Evolutionary conservation across 64 coral and sea anemone species (phyloP).

Genomic region (Pachyseris speciosa): DNA sequence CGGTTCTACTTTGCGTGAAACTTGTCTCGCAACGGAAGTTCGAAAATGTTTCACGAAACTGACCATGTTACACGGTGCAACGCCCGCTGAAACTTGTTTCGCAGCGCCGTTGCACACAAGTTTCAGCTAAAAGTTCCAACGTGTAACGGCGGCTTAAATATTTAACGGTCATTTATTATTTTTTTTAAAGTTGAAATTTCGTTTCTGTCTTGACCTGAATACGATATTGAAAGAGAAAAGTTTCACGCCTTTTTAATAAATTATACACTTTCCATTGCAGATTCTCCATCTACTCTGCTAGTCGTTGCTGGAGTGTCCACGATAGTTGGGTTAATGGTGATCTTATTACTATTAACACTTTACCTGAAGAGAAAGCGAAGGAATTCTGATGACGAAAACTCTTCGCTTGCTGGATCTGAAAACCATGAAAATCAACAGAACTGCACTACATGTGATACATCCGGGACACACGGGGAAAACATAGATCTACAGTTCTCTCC

Average conservation of each 20-base stretch:
- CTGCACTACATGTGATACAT: neutral
- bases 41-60: no score
- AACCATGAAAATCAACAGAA: slow-evolving; percentile 33
- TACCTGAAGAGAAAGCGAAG: slow-evolving; percentile 39
- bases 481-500: slow-evolving; percentile 1
- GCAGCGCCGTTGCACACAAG: no score
- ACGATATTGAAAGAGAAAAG: no score
- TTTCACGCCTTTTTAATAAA: neutral
- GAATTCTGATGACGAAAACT: slow-evolving; percentile 17
- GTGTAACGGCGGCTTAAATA: no score
- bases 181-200: no score
- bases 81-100: no score
- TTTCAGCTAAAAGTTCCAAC: no score
- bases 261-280: neutral
- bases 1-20: no score
- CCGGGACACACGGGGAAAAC: neutral
- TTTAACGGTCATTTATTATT: no score
- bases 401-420: neutral
- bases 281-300: slow-evolving; percentile 10
- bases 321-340: slow-evolving; percentile 25
- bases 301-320: slow-evolving; percentile 13
- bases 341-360: slow-evolving; percentile 30
- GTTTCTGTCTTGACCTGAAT: no score
- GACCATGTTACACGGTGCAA: no score
- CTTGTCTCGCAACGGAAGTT: no score